These are phyloP conservation scores for Cephus pulcher DNA, from an alignment of 2,888 invertebrate genomes.

Conservation along the genomic window DNA sequence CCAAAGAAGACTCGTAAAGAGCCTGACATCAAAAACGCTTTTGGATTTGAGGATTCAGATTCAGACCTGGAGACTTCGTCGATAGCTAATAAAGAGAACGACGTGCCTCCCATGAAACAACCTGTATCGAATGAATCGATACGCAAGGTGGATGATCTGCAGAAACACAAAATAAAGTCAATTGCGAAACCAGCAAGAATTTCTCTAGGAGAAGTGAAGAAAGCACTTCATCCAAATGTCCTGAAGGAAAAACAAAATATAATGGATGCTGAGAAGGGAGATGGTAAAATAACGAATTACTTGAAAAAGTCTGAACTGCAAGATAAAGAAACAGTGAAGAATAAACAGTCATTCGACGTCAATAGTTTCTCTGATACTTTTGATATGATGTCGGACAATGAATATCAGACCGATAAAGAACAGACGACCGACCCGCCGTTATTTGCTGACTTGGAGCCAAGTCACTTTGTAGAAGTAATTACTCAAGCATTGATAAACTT, in stretches of 20 bases:
- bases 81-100: not conserved
- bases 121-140: not conserved
- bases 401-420: not conserved
- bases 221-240: not conserved
- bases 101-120: not conserved
- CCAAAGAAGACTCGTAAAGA: not conserved
- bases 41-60: slow-evolving; percentile 1
- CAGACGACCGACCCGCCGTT: not conserved
- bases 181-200: not conserved
- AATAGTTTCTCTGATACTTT: slow-evolving; percentile 1
- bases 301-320: not conserved
- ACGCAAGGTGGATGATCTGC: not conserved
- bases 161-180: not conserved
- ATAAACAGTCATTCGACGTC: not conserved
- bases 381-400: not conserved
- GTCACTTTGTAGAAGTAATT: slow-evolving; percentile 4
- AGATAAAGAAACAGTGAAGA: not conserved
- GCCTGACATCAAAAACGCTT: not conserved
- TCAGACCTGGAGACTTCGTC: not conserved
- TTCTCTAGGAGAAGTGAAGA: not conserved
- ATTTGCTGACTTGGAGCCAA: slow-evolving; percentile 7
- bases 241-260: not conserved
- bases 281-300: not conserved
- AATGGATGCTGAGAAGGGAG: not conserved
- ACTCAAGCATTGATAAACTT: not conserved